A percentile compares a stretch with the other conserved stretches of the same genome.
These are phyloP conservation scores for Merops nubicus DNA, from an alignment of 2,113 vertebrate genomes.

Conservation along the genomic window DNA sequence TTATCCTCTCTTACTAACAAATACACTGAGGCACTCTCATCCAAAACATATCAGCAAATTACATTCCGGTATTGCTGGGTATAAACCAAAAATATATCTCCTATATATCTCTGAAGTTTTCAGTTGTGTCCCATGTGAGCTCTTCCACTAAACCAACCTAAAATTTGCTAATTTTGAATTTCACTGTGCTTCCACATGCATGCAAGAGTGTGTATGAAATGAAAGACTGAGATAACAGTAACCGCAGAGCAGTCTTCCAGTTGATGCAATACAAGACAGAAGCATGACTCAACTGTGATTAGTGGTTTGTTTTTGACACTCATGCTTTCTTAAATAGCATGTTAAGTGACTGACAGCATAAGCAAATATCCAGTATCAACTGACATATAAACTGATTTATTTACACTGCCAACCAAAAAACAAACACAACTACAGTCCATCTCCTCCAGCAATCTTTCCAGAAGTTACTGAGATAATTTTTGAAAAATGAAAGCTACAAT, in stretches of 20 bases:
- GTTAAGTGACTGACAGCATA: neutral
- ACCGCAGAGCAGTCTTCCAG: neutral
- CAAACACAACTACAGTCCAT: neutral
- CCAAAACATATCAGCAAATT: neutral
- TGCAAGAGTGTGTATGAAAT: neutral
- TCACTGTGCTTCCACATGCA: neutral
- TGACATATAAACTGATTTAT: neutral
- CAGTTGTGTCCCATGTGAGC: neutral
- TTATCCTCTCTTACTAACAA: neutral
- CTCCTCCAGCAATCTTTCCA: neutral
- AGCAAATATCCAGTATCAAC: neutral
- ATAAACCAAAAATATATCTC: neutral
- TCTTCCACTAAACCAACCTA: neutral
- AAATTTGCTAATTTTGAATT: neutral
- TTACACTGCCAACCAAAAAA: neutral
- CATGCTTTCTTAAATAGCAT: neutral
- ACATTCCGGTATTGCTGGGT: neutral
- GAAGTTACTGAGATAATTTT: neutral
- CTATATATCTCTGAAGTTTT: neutral
- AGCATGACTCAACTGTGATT: accelerated
- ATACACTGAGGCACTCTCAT: neutral
- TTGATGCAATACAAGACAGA: neutral
- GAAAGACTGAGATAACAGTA: neutral
- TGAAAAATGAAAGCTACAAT: neutral
- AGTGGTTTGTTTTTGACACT: neutral